Evolutionary conservation across 2,113 vertebrate species (phyloP), one percentile per base, ranked within the genome.

Genomic region (Enhydra lutris): DNA sequence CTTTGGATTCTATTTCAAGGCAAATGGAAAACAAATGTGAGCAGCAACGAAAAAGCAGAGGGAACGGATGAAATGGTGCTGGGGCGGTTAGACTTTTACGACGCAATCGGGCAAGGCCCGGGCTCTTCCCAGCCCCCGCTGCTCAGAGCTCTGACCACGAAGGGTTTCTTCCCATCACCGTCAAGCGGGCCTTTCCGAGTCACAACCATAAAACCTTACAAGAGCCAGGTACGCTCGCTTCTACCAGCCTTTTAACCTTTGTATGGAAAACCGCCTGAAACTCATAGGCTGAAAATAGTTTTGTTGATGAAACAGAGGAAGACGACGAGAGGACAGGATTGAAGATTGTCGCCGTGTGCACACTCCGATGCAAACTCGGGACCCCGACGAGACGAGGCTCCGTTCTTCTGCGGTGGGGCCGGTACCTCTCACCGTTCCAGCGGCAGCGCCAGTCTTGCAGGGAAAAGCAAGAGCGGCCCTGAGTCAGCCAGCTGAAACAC

Each of bases 401-500:
- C 65, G 23, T 0, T 2, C n/a, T 93, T 6, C 67, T 12, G 42
- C 50, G 81, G 4, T 11, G 42, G 42, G 76, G 34, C 55, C 61
- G 8, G 61, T 4, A 11, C 4, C 74, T 65, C 34, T 29, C 73
- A 21, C 23, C 6, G 4, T 2, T 74, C 86, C 67, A 67, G 52
- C 61, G 74, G 42, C 36, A 26, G 67, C 11, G 2, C 29, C n/a
- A 63, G 69, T 21, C 57, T 73, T 78, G 85, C 1, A 81, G 69
- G 81, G 52, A 26, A 95, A 93, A 87, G 57, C 83, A 69, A 89
- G 95, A 97, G 93, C 87, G 97, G 96, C 20, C 39, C 61, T 0
- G 0, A 61, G 97, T 69, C 85, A 94, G 98, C 94, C 97, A 93
- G 94, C 97, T 96, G 86, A 83, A 92, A 67, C 73, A 31, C 26